phyloP scores from a whole-genome alignment of 2,888 invertebrate genomes.

The Drosophila birchii region DNA sequence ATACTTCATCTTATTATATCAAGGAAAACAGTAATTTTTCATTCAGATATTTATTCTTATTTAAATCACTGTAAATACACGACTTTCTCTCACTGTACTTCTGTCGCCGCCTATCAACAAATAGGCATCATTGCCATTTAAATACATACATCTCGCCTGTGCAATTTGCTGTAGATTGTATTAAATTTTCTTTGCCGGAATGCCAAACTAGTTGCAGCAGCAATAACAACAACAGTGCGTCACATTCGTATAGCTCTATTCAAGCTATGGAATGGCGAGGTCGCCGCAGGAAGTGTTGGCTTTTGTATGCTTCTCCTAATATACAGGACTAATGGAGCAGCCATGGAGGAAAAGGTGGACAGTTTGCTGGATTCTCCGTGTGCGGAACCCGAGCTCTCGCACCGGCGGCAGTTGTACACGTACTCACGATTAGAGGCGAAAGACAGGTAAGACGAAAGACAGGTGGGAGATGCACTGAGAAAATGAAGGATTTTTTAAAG shows the following conservation, averaged over 20 bases:
- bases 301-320: slow-evolving; percentile 55
- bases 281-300: slow-evolving; percentile 45
- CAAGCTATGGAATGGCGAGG: slow-evolving; percentile 10
- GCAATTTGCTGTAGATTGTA: slow-evolving; percentile 41
- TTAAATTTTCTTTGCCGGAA: slow-evolving; percentile 54
- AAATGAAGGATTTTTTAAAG: background rate
- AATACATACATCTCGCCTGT: slow-evolving; percentile 52
- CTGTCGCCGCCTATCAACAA: slow-evolving; percentile 55
- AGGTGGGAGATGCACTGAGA: slow-evolving; percentile 47
- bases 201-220: slow-evolving; percentile 29
- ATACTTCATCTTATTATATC: background rate
- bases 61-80: background rate
- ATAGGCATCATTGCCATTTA: slow-evolving; percentile 69
- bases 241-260: slow-evolving; percentile 28
- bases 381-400: slow-evolving; percentile 42
- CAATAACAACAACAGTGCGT: slow-evolving; percentile 18
- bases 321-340: slow-evolving; percentile 71
- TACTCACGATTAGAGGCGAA: slow-evolving; percentile 72
- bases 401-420: slow-evolving; percentile 66
- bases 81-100: slow-evolving; percentile 52
- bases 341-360: slow-evolving; percentile 35
- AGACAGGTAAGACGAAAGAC: slow-evolving; percentile 43
- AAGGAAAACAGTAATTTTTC: background rate
- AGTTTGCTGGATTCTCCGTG: slow-evolving; percentile 37
- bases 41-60: background rate